Percentiles rank a stretch among this genome's conserved stretches.
Conservation (phyloP, 1,140 invertebrate genomes). For the Cecropterus lyciades region DNA sequence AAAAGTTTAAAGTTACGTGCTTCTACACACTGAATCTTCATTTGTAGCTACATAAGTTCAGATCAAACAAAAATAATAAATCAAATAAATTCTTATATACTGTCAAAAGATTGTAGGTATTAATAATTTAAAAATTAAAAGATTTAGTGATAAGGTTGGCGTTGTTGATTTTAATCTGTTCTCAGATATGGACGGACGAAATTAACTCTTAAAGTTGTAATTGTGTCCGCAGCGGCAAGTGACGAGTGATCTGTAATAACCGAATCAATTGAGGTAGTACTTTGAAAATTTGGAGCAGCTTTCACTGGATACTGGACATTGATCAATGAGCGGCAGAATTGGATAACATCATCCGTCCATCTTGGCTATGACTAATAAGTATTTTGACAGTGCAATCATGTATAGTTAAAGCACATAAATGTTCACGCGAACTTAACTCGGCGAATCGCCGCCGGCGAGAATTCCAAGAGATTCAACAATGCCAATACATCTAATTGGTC, state of each 20-base stretch:
- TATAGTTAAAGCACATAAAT: slow-evolving; percentile 28
- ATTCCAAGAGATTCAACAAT: slow-evolving; percentile 7
- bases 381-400: slow-evolving; percentile 68
- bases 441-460: slow-evolving; percentile 24
- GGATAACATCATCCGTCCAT: slow-evolving; percentile 48
- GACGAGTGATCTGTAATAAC: slow-evolving; percentile 28
- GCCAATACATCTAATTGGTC: slow-evolving; percentile 23
- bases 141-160: slow-evolving; percentile 3
- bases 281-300: slow-evolving; percentile 44
- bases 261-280: slow-evolving; percentile 23
- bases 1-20: too few species aligned
- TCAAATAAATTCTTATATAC: background rate
- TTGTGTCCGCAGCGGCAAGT: slow-evolving; percentile 8
- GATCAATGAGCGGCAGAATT: slow-evolving; percentile 58
- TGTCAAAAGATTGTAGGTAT: background rate
- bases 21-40: too few species aligned
- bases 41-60: too few species aligned
- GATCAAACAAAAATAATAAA: too few species aligned
- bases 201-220: slow-evolving; percentile 8
- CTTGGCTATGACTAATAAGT: slow-evolving; percentile 46
- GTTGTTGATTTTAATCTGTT: background rate
- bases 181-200: background rate
- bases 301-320: slow-evolving; percentile 54
- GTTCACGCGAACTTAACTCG: slow-evolving; percentile 15
- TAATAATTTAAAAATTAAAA: background rate